Base-by-base conservation (phyloP, 1,140 invertebrate species). In the Zaprionus lachaisei region DNA sequence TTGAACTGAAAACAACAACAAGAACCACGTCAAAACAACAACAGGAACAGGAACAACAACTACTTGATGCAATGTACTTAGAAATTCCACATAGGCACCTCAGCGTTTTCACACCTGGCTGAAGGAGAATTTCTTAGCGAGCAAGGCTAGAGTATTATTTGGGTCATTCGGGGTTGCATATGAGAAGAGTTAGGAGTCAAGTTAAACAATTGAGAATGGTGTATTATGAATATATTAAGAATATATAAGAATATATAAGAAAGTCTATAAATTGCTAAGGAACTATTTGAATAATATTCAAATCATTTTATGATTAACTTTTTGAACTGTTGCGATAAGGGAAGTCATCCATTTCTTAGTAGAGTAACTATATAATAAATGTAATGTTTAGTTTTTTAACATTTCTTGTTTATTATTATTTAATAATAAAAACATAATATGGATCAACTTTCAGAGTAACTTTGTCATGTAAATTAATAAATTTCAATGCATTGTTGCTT, bases 91-190 rank as follows among this genome's bases (percentile, higher is more conserved):
- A 51, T 51, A 51, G 47, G 47, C 20, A 51, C 20, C 47, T 51
- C 20, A 24, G 24, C 47, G 12, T 51, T 51, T 51, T 51, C 62
- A 54, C 49, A 55, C 62, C 49, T 38, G 28, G 17, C 11, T 51
- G 20, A n/a, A 22, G 47, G 47, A 0, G 11, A 14, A 51, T 51
- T 51, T 51, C 47, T 20, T 24, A 24, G 47, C 11, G n/a, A 49
- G 47, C 4, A 11, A 11, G 47, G 11, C 4, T 22, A 51, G 47
- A 24, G 47, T 24, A 51, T 51, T 24, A 22, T 24, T 22, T 51
- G 47, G 20, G 47, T 51, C 47, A 24, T 12, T 24, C 22, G 47
- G 20, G 4, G 0, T 5, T 4, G 41, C n/a, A 41, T 47, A 3
- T 47, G 41, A 47, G 41, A 47, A 47, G 41, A 11, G 6, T 47